phyloP scores from a whole-genome alignment of 2,797 vertebrate genomes.

The Tarsius wallacei region DNA sequence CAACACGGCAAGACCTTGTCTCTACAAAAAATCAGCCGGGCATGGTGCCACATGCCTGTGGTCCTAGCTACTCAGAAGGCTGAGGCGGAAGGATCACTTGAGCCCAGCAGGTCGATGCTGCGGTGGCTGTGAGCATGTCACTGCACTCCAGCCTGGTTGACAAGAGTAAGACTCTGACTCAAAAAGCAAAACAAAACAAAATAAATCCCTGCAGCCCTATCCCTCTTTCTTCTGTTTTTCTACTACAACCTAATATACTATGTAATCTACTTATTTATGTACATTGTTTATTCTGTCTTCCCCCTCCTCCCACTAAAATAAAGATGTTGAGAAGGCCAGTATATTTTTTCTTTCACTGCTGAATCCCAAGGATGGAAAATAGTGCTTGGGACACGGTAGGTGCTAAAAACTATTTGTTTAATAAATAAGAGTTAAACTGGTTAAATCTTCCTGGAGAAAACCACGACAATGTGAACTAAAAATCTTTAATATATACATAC shows the following conservation, averaged over 20 bases:
- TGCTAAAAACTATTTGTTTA: not conserved
- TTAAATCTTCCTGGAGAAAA: slow-evolving; percentile 18
- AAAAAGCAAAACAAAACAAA: too few relatives aligned
- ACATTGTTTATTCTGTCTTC: not conserved
- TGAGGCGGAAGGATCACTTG: too few relatives aligned
- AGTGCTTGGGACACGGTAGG: not conserved
- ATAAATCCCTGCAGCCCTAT: too few relatives aligned
- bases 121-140: too few relatives aligned
- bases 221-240: not conserved
- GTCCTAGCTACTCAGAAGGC: too few relatives aligned
- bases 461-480: not conserved
- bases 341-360: not conserved
- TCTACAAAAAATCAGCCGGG: too few relatives aligned
- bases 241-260: not conserved
- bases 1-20: too few relatives aligned
- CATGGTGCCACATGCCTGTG: too few relatives aligned
- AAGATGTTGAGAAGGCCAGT: not conserved
- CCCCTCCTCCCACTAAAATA: not conserved
- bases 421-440: not conserved
- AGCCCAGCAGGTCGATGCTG: too few relatives aligned
- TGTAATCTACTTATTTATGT: not conserved
- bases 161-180: too few relatives aligned
- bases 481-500: not conserved
- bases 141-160: too few relatives aligned
- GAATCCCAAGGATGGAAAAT: not conserved